Evolutionary conservation across 1,140 invertebrate genomes (phyloP), one percentile per base, ranked within the genome.

Genomic region (Drosophila bocki): DNA sequence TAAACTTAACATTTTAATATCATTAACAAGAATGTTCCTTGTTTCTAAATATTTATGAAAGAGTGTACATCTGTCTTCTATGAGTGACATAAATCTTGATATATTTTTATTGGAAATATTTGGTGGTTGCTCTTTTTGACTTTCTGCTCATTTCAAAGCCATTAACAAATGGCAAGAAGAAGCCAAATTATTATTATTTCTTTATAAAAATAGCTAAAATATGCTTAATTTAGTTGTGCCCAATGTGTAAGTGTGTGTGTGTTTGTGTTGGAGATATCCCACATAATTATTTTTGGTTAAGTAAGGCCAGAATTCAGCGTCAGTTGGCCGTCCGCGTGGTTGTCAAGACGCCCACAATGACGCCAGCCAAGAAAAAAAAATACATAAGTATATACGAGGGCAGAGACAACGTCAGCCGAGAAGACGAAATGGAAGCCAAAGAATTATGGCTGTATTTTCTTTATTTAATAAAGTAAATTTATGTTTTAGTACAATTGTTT

Each of bases 241-340:
- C 37, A n/a, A n/a, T 53, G 29, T 54, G 60, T 39, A n/a, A 50
- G 41, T 57, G 9, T 61, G 39, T 57, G 45, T 72, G 53, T 78
- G 35, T 68, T 29, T 6, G 37, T 61, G 59, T 13, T 17, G 42
- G 64, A 60, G 54, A 74, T 75, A 85, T 88, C 85, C 85, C 85
- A 88, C 85, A 90, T 90, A 88, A 90, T 85, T 88, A 88, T 88
- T 88, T 88, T 54, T 84, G 62, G 67, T 87, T 88, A 87, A 87
- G 80, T 80, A 84, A 88, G 67, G 62, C 59, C 79, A 65, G 59
- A 70, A 63, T 71, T 41, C 67, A 50, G 70, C 64, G 67, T 22
- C 79, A 57, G 75, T 48, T 57, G 67, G 65, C 72, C 51, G 33
- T 54, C 51, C 58, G 80, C 80, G 79, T 83, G 83, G 80, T 88